Conservation (phyloP, 1,140 invertebrate genomes). For the Brachionus rubens region DNA sequence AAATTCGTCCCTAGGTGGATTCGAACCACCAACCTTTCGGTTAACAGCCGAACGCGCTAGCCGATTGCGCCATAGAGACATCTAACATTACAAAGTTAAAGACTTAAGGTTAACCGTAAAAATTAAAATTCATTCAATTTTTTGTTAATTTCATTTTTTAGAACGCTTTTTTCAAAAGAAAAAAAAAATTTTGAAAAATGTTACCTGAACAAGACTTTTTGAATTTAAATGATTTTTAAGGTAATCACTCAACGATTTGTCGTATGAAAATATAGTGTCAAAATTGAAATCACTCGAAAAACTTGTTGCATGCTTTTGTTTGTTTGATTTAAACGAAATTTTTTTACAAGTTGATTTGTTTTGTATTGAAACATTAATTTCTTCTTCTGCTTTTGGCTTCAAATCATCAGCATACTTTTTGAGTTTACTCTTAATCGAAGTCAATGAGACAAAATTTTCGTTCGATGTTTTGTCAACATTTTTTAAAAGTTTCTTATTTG, state of each 20-base stretch:
- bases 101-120: no score
- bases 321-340: constrained; percentile 13
- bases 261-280: constrained; percentile 16
- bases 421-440: constrained; percentile 9
- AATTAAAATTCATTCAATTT: no score
- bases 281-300: constrained; percentile 17
- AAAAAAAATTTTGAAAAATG: not conserved
- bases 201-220: constrained; percentile 3
- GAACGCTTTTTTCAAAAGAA: not conserved
- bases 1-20: constrained; percentile 38
- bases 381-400: not conserved
- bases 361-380: no score
- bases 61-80: constrained; percentile 39
- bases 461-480: not conserved
- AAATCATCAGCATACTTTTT: not conserved
- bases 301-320: constrained; percentile 6
- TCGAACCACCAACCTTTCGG: constrained; percentile 41
- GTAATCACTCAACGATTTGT: not conserved
- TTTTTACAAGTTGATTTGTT: not conserved
- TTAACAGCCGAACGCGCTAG: constrained; percentile 41
- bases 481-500: not conserved
- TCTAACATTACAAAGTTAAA: no score
- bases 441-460: constrained; percentile 1
- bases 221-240: constrained; percentile 22
- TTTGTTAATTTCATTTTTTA: no score